Evolutionary conservation across 2,797 vertebrate genomes (phyloP), one percentile per base, ranked within the genome.

Genomic region (Siniperca undulata): DNA sequence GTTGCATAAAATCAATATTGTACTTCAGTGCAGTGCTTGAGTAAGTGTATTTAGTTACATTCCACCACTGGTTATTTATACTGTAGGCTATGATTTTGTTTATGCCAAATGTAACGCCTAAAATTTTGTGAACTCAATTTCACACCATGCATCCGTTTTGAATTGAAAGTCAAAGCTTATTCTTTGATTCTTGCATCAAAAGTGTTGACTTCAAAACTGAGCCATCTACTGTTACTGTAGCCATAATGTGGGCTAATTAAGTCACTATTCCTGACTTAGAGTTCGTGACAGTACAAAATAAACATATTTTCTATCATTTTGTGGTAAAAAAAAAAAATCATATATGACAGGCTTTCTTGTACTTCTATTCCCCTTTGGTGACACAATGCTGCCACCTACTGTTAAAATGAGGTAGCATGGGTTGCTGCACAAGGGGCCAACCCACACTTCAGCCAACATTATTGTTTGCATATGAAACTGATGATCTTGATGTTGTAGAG

Each of bases 311-410:
- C 3, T 8, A 0, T 68, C 0, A 38, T 55, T 40, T 53, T 30
- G 12, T 50, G 46, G 30, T 52, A 0, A 42, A 74, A 75, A 56
- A 70, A 0, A 40, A 34, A 80, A 55, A 34, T 56, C 8, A 27
- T 1, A 1, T 24, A 14, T 24, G 13, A 22, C 0, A 40, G 14
- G 6, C 36, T 19, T 65, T n/a, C 0, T 11, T 34, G n/a, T 34
- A 1, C 24, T 17, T 20, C 20, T 0, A 1, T 30, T 62, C 13
- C 19, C 10, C 5, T 66, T 53, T 16, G n/a, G 2, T 77, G 52
- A 53, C 59, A 22, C 68, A 65, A 70, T 88, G 81, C 74, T 87
- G 85, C 85, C 92, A 77, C 71, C 93, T 91, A 2, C 42, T 82
- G 94, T 59, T 85, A 14, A 50, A 24, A 59, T 0, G 0, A 27